A percentile compares a stretch with the other conserved stretches of the same genome.
Evolutionary conservation across 2,797 vertebrate genomes (phyloP).

Genomic region (Dermochelys coriacea): DNA sequence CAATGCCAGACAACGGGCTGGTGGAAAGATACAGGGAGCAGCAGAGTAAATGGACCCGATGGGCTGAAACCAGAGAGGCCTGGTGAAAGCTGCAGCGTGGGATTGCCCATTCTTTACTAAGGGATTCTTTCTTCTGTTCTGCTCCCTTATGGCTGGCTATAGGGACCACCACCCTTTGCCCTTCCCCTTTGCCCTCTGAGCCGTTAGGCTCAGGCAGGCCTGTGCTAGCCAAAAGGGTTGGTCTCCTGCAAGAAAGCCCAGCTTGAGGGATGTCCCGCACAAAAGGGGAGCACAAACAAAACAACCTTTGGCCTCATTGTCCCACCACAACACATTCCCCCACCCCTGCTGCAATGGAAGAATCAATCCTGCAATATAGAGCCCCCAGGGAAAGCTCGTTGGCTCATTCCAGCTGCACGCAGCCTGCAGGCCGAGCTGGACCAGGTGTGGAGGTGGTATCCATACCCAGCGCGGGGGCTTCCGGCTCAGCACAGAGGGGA

Average conservation of each 20-base stretch:
- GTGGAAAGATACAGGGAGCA: neutral
- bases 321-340: rapidly evolving
- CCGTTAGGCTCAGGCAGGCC: rapidly evolving
- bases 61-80: rapidly evolving
- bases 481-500: neutral
- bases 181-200: neutral
- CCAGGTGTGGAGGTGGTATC: neutral
- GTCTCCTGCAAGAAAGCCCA: neutral
- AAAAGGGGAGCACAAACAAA: neutral
- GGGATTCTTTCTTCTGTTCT: neutral
- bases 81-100: rapidly evolving
- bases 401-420: neutral
- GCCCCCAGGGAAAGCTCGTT: neutral
- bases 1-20: conserved; percentile 11
- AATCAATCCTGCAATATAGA: neutral
- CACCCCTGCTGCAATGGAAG: rapidly evolving
- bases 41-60: neutral
- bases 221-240: rapidly evolving
- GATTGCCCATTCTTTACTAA: neutral
- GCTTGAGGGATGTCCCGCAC: neutral
- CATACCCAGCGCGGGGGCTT: neutral
- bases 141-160: neutral
- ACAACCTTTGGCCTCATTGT: rapidly evolving
- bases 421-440: neutral
- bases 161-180: neutral